Evolutionary conservation across 1,140 invertebrate species (phyloP), one percentile per base, ranked within the genome.

Genomic region (Meloidogyne floridensis): DNA sequence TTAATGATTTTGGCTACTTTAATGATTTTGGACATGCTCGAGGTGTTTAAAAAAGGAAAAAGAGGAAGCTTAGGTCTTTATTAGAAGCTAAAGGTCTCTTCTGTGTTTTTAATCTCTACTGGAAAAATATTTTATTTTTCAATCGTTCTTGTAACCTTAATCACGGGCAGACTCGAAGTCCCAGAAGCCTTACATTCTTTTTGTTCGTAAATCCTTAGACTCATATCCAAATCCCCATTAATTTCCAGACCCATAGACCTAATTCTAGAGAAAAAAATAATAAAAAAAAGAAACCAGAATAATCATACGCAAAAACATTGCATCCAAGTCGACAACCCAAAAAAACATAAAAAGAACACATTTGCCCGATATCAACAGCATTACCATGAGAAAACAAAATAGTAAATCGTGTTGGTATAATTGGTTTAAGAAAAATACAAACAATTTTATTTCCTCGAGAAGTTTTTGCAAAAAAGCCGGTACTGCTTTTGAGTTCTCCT

Each of bases 301-400:
- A 99, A 92, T 99, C 97, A 91, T 98, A 99, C 90, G 96, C 97
- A 92, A 96, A 97, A 91, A 99, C 97, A 91, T 99, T 99, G 92
- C 97, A 98, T 91, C 98, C 97, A 87, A 99, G 96, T 87, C 96
- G 93, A 83, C 95, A 94, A 47, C 96, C 97, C 59, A 99, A 93
- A n/a, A 96, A 96, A 90, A 98, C 93, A 91, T 98, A 98, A 91
- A 98, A 98, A 92, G 95, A 97, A 91, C 95, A 96, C 96, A 99
- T 98, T 91, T 86, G 85, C 84, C 96, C 96, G 76, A 98, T 92
- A 92, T 98, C 96, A 72, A 97, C 95, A 54, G 96, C 96, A 90
- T 98, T 98, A 75, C 96, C 98, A 91, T 99, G 98, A 65, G 96
- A 98, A 92, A 98, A 99, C 13, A 99, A 92, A 85, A 99, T 94